Conservation (phyloP, 2,797 vertebrate genomes). For the Allobates femoralis region DNA sequence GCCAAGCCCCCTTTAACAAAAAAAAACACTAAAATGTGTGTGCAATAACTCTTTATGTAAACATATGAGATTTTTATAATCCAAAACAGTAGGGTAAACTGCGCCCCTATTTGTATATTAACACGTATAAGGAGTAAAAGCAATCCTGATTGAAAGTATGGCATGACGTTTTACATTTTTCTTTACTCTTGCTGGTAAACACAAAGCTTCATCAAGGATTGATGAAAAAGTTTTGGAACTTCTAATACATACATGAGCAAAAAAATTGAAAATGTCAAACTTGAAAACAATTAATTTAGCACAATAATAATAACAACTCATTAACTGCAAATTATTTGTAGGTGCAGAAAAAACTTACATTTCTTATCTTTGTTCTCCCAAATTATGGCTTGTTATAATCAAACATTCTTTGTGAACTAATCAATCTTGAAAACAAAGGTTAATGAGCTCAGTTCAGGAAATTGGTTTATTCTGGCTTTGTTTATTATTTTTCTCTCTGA, state of each 20-base stretch:
- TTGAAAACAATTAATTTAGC: neutral
- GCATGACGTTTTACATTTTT: too few relatives aligned
- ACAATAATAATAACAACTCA: neutral
- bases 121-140: too few relatives aligned
- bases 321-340: neutral
- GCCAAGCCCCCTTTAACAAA: too few relatives aligned
- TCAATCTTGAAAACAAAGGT: constrained; percentile 7
- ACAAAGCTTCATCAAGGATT: too few relatives aligned
- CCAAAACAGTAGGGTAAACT: too few relatives aligned
- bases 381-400: constrained; percentile 2
- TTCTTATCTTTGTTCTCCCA: neutral
- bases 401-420: neutral
- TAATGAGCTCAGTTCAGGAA: neutral
- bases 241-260: neutral
- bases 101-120: too few relatives aligned
- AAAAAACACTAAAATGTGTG: too few relatives aligned
- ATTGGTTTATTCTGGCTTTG: neutral
- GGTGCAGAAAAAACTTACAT: neutral
- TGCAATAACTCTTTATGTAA: too few relatives aligned
- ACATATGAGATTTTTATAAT: too few relatives aligned
- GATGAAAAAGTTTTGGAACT: neutral
- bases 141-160: too few relatives aligned
- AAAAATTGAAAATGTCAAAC: neutral
- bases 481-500: neutral
- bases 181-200: too few relatives aligned